Base-by-base conservation (phyloP, 2,113 vertebrate species). In the Rhadina sibilatrix region DNA sequence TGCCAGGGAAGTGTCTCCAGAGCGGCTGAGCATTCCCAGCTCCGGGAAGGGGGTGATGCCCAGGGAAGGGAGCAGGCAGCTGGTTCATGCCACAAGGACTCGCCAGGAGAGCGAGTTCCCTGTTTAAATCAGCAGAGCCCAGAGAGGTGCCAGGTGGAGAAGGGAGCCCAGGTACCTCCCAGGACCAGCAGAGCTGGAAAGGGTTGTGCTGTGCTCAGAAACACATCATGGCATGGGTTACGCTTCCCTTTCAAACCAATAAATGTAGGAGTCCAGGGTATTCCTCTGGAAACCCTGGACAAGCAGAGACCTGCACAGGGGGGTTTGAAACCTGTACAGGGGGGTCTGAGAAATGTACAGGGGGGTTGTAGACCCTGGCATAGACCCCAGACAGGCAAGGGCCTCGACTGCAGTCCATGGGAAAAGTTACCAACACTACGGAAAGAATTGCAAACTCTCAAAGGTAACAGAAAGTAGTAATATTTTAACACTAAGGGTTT, bases 21-120 rank as follows among this genome's bases (percentile, higher is more conserved):
- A 4, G 12, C 1, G 3, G 35, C 35, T 60, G 65, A 83, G 64
- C 23, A 1, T 63, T 46, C 86, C 2, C 0, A 16, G 61, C 57
- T 44, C 5, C 0, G 0, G 80, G 22, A 79, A 54, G 38, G 40
- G 42, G 11, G 11, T 1, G 24, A n/a, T 74, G 54, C 33, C 44
- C 79, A 25, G 37, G 46, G 38, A 81, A 69, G 74, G 70, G 54
- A 88, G 40, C 23, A 50, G 54, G 35, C 46, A 85, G 54, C 59
- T 65, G 75, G 12, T 5, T 66, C 33, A 12, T 27, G 56, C 42
- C 59, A 46, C 2, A 0, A 0, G 3, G 1, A 7, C 37, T 44
- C 37, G 21, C n/a, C 71, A 33, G 61, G 19, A 24, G 30, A 56
- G 37, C 0, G 2, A 52, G 35, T 10, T 70, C 40, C 7, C 44